A percentile compares a stretch with the other conserved stretches of the same genome.
Evolutionary conservation across 2,113 vertebrate genomes (phyloP).

Genomic region (Hystrix brachyura): DNA sequence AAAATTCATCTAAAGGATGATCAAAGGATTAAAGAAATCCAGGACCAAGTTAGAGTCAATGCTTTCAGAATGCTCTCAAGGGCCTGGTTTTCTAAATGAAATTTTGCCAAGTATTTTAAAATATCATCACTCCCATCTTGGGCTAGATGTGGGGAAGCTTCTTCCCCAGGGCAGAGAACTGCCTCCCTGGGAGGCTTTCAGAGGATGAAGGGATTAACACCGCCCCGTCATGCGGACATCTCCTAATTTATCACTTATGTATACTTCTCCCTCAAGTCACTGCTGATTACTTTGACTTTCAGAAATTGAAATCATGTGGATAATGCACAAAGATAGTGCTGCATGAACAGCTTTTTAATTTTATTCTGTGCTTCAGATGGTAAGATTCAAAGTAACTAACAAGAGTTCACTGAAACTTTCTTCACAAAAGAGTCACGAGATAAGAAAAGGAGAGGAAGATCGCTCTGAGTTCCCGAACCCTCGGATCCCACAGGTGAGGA

Average conservation of each 20-base stretch:
- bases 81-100: conserved; percentile 67
- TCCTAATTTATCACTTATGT: neutral
- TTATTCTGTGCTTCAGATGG: neutral
- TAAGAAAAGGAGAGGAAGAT: neutral
- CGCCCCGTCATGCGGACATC: too few relatives aligned
- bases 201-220: neutral
- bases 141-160: neutral
- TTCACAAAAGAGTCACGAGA: neutral
- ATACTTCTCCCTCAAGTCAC: neutral
- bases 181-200: neutral
- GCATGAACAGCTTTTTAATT: neutral
- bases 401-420: neutral
- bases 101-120: conserved; percentile 57
- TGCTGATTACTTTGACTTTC: neutral
- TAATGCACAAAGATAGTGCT: neutral
- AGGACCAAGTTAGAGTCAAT: neutral
- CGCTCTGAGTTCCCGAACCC: neutral
- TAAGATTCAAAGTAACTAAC: neutral
- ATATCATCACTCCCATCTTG: conserved; percentile 24
- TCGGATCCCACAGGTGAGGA: neutral
- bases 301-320: conserved; percentile 5
- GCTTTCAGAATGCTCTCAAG: conserved; percentile 10
- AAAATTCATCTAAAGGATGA: neutral
- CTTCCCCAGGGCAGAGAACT: neutral
- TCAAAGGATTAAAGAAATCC: conserved; percentile 70